A percentile compares a stretch with the other conserved stretches of the same genome.
phyloP scores from a whole-genome alignment of 2,113 vertebrate genomes.

The Delphinus delphis region DNA sequence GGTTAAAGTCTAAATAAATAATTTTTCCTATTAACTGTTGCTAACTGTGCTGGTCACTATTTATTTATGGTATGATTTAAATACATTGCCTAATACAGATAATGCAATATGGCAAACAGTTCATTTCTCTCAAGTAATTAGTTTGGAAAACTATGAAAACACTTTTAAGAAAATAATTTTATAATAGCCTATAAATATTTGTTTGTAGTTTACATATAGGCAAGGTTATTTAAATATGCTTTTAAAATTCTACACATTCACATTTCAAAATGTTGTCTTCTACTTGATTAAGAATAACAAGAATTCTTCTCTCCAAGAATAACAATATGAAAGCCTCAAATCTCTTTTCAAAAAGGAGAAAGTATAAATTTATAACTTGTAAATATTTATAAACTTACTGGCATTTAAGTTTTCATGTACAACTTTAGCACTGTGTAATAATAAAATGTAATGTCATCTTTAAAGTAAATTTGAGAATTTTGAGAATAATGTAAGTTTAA shows the following conservation, averaged over 20 bases:
- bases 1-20: constrained; percentile 31
- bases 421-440: constrained; percentile 13
- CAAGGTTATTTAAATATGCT: constrained; percentile 55
- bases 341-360: constrained; percentile 8
- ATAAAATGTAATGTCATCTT: neutral
- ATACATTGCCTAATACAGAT: neutral
- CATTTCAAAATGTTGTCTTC: constrained; percentile 45
- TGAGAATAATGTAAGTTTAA: neutral
- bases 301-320: neutral
- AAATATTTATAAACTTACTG: constrained; percentile 32
- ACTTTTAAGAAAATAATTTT: constrained; percentile 46
- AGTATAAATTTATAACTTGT: constrained; percentile 29
- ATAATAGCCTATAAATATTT: constrained; percentile 11
- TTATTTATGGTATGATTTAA: constrained; percentile 21
- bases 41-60: neutral
- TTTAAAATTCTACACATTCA: neutral
- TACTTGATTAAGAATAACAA: constrained; percentile 28
- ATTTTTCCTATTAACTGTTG: neutral
- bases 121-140: neutral
- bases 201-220: constrained; percentile 26
- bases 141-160: constrained; percentile 38
- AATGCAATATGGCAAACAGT: constrained; percentile 14
- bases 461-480: constrained; percentile 28
- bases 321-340: constrained; percentile 31
- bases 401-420: neutral